A percentile compares a stretch with the other conserved stretches of the same genome.
Conservation (phyloP, 2,888 invertebrate species). For the Coecobrya sp. region DNA sequence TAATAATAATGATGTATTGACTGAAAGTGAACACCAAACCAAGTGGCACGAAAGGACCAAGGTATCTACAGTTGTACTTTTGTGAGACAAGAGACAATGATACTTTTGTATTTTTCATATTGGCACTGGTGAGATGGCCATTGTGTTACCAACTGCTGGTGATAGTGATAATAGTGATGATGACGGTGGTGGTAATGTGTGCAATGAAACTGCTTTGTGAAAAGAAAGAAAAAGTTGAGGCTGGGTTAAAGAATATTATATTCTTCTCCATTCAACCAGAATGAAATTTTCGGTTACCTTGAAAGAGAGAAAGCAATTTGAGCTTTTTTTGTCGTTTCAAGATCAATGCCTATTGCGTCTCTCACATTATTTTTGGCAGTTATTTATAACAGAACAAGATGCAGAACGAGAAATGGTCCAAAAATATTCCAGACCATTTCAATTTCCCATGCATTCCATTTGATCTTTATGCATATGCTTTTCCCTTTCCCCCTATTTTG, state of each 20-base stretch:
- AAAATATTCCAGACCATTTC: neutral
- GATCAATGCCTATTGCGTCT: conserved; percentile 14
- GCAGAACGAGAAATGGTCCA: neutral
- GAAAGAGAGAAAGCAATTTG: neutral
- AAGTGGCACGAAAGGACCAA: neutral
- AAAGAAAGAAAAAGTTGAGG: neutral
- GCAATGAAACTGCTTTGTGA: neutral
- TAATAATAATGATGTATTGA: neutral
- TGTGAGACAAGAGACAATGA: neutral
- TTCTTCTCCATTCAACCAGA: neutral
- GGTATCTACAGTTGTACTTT: neutral
- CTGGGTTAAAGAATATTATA: neutral
- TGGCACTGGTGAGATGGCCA: neutral
- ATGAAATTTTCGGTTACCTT: neutral
- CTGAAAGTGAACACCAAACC: neutral
- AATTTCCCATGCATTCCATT: neutral
- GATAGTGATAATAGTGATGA: neutral
- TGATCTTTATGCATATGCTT: neutral
- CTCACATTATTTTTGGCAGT: neutral
- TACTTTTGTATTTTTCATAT: neutral
- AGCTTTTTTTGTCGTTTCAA: conserved; percentile 1
- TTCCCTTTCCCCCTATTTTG: neutral
- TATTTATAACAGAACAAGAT: neutral
- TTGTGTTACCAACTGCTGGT: neutral
- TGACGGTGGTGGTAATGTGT: neutral